Conservation (phyloP, 2,113 vertebrate genomes). For the Fulica atra region DNA sequence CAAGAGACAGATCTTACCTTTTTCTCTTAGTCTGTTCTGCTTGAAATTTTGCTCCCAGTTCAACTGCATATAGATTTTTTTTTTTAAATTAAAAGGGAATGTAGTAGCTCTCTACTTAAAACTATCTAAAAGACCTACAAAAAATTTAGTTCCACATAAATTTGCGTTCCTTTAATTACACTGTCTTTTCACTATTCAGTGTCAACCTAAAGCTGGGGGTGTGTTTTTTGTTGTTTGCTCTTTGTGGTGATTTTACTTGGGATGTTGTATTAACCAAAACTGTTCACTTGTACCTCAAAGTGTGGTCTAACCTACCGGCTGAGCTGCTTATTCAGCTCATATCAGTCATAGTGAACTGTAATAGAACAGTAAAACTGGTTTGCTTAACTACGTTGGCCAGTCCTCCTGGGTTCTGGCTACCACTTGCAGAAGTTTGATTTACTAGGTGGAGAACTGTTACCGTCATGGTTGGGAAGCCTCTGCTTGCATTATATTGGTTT, state of each 20-base stretch:
- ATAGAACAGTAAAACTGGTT: background rate
- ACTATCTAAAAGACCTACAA: background rate
- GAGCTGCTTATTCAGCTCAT: background rate
- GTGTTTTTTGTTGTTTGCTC: background rate
- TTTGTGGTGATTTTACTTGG: background rate
- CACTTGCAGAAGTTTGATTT: background rate
- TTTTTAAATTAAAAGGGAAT: background rate
- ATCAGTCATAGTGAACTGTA: background rate
- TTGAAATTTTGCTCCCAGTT: background rate
- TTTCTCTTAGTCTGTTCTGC: background rate
- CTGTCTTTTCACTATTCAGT: background rate
- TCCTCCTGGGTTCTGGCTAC: background rate
- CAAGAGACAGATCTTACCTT: background rate
- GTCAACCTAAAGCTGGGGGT: background rate
- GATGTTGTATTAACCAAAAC: background rate
- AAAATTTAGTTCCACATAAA: background rate
- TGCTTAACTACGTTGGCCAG: accelerated
- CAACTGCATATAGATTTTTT: background rate
- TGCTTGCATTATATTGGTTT: background rate
- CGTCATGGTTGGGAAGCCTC: background rate
- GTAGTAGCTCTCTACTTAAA: background rate
- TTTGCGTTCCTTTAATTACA: background rate
- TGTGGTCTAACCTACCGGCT: background rate
- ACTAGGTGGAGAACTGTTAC: background rate
- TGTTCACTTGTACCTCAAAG: background rate